phyloP scores from a whole-genome alignment of 2,113 vertebrate species.

The Bostrychus sinensis region DNA sequence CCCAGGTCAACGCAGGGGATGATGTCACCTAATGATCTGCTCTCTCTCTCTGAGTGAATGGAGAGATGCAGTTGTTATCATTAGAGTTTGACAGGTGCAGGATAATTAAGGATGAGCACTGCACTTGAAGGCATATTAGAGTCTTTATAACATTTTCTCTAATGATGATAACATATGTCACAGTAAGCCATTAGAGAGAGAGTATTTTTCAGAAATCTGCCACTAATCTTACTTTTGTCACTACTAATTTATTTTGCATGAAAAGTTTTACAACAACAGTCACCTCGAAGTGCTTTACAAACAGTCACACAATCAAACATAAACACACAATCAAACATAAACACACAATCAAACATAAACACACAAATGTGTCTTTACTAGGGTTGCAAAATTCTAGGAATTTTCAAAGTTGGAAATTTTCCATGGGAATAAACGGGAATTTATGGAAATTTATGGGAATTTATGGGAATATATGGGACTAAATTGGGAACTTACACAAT shows the following conservation, averaged over 20 bases:
- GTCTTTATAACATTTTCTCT: conserved; percentile 29
- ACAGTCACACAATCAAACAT: too few species aligned
- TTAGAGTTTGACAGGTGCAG: conserved; percentile 39
- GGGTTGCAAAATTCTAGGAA: too few species aligned
- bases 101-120: conserved; percentile 37
- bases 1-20: conserved; percentile 14
- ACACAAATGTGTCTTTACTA: too few species aligned
- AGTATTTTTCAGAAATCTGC: conserved; percentile 7
- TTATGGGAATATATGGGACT: too few species aligned
- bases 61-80: not conserved
- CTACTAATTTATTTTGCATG: not conserved
- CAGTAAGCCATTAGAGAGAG: conserved; percentile 19
- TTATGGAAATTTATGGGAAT: too few species aligned
- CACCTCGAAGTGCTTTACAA: too few species aligned
- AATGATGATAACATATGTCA: conserved; percentile 41
- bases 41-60: conserved; percentile 1
- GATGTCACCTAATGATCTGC: conserved; percentile 16
- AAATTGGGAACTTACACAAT: too few species aligned
- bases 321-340: too few species aligned
- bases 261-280: too few species aligned
- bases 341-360: too few species aligned
- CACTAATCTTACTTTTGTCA: not conserved
- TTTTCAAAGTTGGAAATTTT: too few species aligned
- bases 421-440: too few species aligned
- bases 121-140: conserved; percentile 29